Evolutionary conservation across 2,113 vertebrate genomes (phyloP).

Genomic region (Ageneiosus marmoratus): DNA sequence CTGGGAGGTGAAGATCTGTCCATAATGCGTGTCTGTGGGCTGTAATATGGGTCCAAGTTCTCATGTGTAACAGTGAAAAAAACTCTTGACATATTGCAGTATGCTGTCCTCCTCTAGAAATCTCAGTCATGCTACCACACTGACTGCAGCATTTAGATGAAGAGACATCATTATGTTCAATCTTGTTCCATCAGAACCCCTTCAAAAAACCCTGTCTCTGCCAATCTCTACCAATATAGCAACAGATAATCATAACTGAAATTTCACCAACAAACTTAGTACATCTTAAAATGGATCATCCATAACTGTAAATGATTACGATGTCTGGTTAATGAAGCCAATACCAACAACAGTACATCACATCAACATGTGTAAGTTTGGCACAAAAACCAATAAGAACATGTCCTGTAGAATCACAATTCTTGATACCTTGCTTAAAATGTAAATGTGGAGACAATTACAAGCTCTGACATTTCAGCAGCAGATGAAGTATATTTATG

Average conservation of each 20-base stretch:
- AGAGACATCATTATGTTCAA: slow-evolving; percentile 56
- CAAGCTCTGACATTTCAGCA: slow-evolving; percentile 38
- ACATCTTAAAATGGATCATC: not conserved
- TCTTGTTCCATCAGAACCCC: slow-evolving; percentile 50
- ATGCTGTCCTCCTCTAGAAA: slow-evolving; percentile 61
- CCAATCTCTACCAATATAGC: slow-evolving; percentile 23
- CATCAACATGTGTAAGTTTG: not conserved
- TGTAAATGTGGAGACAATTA: slow-evolving; percentile 29
- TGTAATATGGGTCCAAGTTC: slow-evolving; percentile 54
- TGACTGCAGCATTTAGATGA: slow-evolving; percentile 58
- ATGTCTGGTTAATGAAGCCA: not conserved
- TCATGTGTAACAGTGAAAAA: slow-evolving; percentile 60
- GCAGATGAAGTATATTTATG: slow-evolving; percentile 41
- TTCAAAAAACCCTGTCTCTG: slow-evolving; percentile 1
- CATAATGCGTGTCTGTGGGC: slow-evolving; percentile 57
- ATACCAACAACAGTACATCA: not conserved
- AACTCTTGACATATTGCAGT: slow-evolving; percentile 57
- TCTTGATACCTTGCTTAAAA: slow-evolving; percentile 40
- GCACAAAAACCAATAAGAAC: not conserved
- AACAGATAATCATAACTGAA: not conserved
- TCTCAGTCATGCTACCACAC: slow-evolving; percentile 44
- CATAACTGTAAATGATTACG: not conserved
- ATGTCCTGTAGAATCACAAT: slow-evolving; percentile 14
- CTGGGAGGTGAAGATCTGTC: slow-evolving; percentile 65
- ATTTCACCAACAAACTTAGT: not conserved